Conservation (phyloP, 2,113 vertebrate species). For the human (Homo sapiens) region GRCh38 chr2:159693501-159694000, state of each 20-base stretch:
- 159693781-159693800: not conserved
- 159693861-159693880: not conserved
- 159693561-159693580: too few species aligned
- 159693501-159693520: too few species aligned
- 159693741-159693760: not conserved
- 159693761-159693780: not conserved
- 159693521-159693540: too few species aligned
- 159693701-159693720: not conserved
- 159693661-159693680: too few species aligned
- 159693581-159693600: too few species aligned
- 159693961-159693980: not conserved
- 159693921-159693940: not conserved
- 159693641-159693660: too few species aligned
- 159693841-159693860: not conserved
- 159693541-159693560: too few species aligned
- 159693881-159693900: slow-evolving; percentile 1
- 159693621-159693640: too few species aligned
- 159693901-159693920: not conserved
- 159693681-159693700: too few species aligned
- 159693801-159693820: not conserved
- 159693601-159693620: too few species aligned
- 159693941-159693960: not conserved
- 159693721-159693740: not conserved
- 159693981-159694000: not conserved
- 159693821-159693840: not conserved